These are phyloP conservation scores for Peromyscus californicus DNA, from an alignment of 2,113 vertebrate genomes.

Conservation along the genomic window DNA sequence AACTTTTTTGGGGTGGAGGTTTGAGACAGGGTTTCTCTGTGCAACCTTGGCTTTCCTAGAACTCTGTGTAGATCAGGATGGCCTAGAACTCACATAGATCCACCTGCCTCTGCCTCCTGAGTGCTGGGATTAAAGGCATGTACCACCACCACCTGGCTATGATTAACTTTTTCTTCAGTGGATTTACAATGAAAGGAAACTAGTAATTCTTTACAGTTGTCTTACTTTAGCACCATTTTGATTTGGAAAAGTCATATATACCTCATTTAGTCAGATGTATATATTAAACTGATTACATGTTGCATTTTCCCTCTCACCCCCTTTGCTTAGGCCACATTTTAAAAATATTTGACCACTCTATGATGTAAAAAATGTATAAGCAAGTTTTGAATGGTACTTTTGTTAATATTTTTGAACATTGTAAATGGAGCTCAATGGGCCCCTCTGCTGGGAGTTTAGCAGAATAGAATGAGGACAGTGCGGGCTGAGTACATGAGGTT, in stretches of 20 bases:
- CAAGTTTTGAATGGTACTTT: not conserved
- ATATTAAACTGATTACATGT: not conserved
- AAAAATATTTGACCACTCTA: not conserved
- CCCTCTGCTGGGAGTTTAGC: not conserved
- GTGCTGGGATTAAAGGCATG: not conserved
- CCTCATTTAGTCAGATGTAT: not conserved
- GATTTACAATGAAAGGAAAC: not conserved
- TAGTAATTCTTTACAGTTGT: not conserved
- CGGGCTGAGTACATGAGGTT: not conserved
- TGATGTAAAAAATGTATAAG: conserved; percentile 11
- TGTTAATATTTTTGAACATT: not conserved
- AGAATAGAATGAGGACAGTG: not conserved
- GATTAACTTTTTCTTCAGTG: not conserved
- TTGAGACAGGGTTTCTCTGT: not conserved
- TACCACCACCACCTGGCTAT: not conserved
- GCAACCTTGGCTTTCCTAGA: not conserved
- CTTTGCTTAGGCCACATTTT: not conserved
- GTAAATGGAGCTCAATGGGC: not conserved
- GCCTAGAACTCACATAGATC: not conserved
- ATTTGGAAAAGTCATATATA: not conserved
- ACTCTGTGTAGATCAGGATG: not conserved
- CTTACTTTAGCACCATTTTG: not conserved
- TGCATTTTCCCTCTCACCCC: not conserved
- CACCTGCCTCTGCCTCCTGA: not conserved
- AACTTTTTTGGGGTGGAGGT: not conserved